Base-by-base conservation (phyloP, 2,797 vertebrate species). In the Poecile montanus region DNA sequence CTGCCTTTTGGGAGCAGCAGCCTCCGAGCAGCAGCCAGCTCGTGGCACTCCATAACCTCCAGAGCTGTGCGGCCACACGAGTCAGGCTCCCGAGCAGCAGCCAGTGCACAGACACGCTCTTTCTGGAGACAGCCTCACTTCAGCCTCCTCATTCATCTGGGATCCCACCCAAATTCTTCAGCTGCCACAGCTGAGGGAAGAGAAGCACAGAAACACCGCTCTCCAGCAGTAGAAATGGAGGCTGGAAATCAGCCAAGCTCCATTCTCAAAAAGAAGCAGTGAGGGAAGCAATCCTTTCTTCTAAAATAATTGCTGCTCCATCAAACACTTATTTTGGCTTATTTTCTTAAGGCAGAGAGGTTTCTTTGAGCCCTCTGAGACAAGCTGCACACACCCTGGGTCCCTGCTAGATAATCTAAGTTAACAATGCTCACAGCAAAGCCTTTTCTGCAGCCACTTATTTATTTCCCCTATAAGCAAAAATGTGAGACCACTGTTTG, bases 11-110 rank as follows among this genome's bases (percentile, higher is more conserved):
- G 57, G 27, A 88, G 12, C 4, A 7, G n/a, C 23, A 65, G 0
- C 4, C 53, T 44, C 54, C 0, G 0, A 92, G 80, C 45, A 42
- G 7, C 34, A 71, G 30, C 4, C 66, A 50, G 29, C 6, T 36
- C 8, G 4, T 1, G 8, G 32, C 11, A 26, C 38, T 14, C 58
- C 44, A 5, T 1, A 19, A 1, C 40, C 26, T 36, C 22, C 10
- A 9, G 38, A 63, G 34, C 23, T 19, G 38, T 18, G 20, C 25
- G 6, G 17, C 4, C 17, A 7, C 2, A 0, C 19, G 15, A 13
- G 38, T 5, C 50, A 38, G 7, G 21, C 23, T 78, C 65, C 62
- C 2, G 3, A 6, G 21, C 47, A 36, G 70, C 30, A 57, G 23
- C 14, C 54, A 9, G 17, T 2, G 21, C 44, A 34, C 10, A 72